These are phyloP conservation scores for Xestobium rufovillosum DNA, from an alignment of 2,888 invertebrate species.

Conservation along the genomic window DNA sequence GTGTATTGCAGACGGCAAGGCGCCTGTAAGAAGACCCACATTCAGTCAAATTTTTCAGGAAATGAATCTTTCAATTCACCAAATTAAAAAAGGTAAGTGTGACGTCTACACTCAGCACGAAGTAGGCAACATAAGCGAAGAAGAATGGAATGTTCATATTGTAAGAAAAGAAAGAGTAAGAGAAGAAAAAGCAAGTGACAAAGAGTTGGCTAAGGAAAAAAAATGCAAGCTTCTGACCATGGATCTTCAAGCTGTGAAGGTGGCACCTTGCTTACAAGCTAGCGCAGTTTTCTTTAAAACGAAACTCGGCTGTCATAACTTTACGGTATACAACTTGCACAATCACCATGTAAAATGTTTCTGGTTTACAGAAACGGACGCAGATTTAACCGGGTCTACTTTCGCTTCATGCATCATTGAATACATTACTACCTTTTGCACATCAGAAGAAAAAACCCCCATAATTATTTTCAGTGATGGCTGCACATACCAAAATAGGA, in stretches of 20 bases:
- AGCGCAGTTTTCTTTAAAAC: constrained; percentile 7
- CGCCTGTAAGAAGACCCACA: too few species aligned
- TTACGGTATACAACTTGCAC: too few species aligned
- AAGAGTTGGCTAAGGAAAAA: constrained; percentile 4
- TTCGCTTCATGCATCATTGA: too few species aligned
- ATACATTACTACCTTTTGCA: too few species aligned
- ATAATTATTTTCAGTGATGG: constrained; percentile 27
- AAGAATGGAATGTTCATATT: constrained; percentile 6
- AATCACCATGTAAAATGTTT: too few species aligned
- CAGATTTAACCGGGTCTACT: too few species aligned
- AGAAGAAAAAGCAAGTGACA: constrained; percentile 5
- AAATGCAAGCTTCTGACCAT: constrained; percentile 2
- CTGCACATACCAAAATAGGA: constrained; percentile 26
- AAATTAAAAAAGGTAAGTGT: constrained; percentile 5
- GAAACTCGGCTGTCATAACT: too few species aligned
- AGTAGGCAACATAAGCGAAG: constrained; percentile 6
- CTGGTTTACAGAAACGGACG: too few species aligned
- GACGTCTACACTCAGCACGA: constrained; percentile 5
- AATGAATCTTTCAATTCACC: constrained; percentile 1
- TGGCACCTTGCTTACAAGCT: constrained; percentile 6
- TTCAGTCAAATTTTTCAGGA: constrained; percentile 6
- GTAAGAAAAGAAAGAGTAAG: constrained; percentile 7
- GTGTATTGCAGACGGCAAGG: too few species aligned
- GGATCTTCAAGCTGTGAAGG: constrained; percentile 8
- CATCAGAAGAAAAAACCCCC: too few species aligned